Percentiles rank a stretch among this genome's conserved stretches.
These are phyloP conservation scores for Caranx melampygus DNA, from an alignment of 2,113 vertebrate genomes.

Conservation along the genomic window DNA sequence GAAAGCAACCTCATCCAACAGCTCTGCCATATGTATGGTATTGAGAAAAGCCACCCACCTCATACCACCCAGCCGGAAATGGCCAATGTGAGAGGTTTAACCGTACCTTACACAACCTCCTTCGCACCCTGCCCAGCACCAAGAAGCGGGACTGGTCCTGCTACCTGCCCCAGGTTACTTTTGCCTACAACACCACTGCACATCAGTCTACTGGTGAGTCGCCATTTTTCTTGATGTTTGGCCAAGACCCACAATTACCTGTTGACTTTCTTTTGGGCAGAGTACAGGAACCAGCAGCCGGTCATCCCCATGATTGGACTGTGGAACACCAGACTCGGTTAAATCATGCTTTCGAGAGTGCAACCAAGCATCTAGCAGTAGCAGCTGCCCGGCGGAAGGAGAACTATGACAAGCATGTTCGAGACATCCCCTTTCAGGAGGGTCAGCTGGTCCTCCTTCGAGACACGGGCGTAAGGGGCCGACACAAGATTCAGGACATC, in stretches of 20 bases:
- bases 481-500: no score
- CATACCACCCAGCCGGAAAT: slow-evolving; percentile 22
- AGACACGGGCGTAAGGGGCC: no score
- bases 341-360: neutral
- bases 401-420: slow-evolving; percentile 8
- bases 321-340: neutral
- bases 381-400: neutral
- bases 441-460: neutral
- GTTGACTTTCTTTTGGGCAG: slow-evolving; percentile 32
- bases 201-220: slow-evolving; percentile 12
- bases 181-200: slow-evolving; percentile 13
- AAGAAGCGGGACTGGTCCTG: slow-evolving; percentile 2
- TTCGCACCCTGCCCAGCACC: neutral
- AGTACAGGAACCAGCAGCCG: neutral
- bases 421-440: neutral
- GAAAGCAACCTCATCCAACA: neutral
- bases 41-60: neutral
- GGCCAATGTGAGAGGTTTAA: slow-evolving; percentile 42
- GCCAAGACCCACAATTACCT: slow-evolving; percentile 13
- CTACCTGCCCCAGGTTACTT: slow-evolving; percentile 18
- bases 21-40: no score
- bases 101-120: slow-evolving; percentile 11
- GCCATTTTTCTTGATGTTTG: slow-evolving; percentile 16
- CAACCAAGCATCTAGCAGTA: neutral
- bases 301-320: neutral